A percentile compares a stretch with the other conserved stretches of the same genome.
phyloP scores from a whole-genome alignment of 2,113 vertebrate genomes.

The Chiloscyllium plagiosum region DNA sequence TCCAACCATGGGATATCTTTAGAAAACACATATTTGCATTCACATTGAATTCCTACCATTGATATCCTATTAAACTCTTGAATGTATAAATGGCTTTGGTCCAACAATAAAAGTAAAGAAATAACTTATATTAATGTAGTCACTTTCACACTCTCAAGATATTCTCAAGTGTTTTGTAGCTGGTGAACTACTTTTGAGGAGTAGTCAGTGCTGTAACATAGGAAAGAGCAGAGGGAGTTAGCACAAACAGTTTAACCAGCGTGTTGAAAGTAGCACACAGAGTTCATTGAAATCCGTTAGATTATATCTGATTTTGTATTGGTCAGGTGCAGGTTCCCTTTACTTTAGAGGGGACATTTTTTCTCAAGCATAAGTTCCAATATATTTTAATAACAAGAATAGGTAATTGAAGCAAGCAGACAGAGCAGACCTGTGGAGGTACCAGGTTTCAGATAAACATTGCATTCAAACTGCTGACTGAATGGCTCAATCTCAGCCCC shows the following conservation, averaged over 20 bases:
- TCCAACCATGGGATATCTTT: not conserved
- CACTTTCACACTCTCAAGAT: not conserved
- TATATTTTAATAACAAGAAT: not conserved
- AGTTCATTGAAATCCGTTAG: not conserved
- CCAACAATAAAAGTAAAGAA: not conserved
- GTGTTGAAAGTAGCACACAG: conserved; percentile 22
- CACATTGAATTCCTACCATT: not conserved
- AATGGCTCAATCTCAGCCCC: not conserved
- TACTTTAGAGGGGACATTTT: not conserved
- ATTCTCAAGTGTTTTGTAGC: not conserved
- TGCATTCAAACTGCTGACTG: not conserved
- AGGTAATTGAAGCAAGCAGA: conserved; percentile 21
- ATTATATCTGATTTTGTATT: not conserved
- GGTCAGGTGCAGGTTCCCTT: conserved; percentile 1
- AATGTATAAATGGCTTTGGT: not conserved
- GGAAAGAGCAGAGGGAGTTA: not conserved
- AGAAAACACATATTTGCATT: not conserved
- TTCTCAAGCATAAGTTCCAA: not conserved
- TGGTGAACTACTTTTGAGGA: not conserved
- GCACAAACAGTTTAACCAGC: not conserved
- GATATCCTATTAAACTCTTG: no score
- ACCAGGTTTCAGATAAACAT: not conserved
- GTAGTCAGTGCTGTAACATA: not conserved
- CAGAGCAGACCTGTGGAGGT: not conserved
- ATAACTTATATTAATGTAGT: no score